A percentile compares a stretch with the other conserved stretches of the same genome.
Evolutionary conservation across 1,140 invertebrate genomes (phyloP).

Genomic region (Eciton burchellii): DNA sequence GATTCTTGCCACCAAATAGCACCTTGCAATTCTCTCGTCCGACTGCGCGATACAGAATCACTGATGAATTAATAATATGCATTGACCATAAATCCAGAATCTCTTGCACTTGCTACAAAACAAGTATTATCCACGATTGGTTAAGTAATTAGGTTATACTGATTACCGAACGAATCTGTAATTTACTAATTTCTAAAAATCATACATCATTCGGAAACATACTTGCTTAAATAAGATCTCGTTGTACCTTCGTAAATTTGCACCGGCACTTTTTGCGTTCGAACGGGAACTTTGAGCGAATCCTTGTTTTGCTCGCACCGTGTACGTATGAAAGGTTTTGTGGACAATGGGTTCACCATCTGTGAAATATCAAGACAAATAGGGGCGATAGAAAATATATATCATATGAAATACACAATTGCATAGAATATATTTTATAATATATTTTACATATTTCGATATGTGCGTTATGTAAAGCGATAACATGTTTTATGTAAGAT

Average conservation of each 20-base stretch:
- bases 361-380: slow-evolving; percentile 59
- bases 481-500: neutral
- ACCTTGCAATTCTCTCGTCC: slow-evolving; percentile 90
- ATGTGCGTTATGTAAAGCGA: neutral
- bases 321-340: slow-evolving; percentile 96
- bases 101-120: slow-evolving; percentile 91
- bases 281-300: slow-evolving; percentile 90
- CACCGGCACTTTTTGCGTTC: slow-evolving; percentile 92
- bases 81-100: slow-evolving; percentile 90
- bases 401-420: no score
- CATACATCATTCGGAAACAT: slow-evolving; percentile 27
- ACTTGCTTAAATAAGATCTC: slow-evolving; percentile 90
- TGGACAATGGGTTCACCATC: slow-evolving; percentile 88
- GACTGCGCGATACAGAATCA: slow-evolving; percentile 92
- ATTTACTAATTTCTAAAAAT: slow-evolving; percentile 16
- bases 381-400: neutral
- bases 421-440: no score
- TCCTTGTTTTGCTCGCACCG: slow-evolving; percentile 93
- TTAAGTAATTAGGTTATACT: neutral
- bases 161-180: neutral
- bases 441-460: no score
- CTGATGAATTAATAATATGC: slow-evolving; percentile 89
- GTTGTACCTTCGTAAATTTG: slow-evolving; percentile 92
- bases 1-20: slow-evolving; percentile 91
- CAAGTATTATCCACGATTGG: neutral